phyloP scores from a whole-genome alignment of 2,113 vertebrate species.

The Rhinichthys klamathensis region DNA sequence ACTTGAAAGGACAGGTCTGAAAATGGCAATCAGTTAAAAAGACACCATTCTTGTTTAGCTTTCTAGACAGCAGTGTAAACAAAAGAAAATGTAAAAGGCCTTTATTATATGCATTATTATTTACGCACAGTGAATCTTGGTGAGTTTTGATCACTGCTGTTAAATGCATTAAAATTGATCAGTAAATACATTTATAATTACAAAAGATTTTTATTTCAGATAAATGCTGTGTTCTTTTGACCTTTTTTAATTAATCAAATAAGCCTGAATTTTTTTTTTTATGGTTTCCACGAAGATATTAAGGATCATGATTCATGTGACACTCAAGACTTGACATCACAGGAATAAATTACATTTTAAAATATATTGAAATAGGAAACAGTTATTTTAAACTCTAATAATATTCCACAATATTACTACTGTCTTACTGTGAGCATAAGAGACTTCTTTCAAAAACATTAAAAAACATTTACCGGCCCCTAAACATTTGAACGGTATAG shows the following conservation, averaged over 20 bases:
- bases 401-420: too few relatives aligned
- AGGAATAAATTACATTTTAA: not conserved
- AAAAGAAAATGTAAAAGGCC: not conserved
- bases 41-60: not conserved
- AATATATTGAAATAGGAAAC: not conserved
- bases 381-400: not conserved
- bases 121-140: not conserved
- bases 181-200: not conserved
- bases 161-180: not conserved
- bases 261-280: not conserved
- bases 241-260: not conserved
- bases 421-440: not conserved
- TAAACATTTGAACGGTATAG: too few relatives aligned
- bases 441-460: not conserved
- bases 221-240: too few relatives aligned
- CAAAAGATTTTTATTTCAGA: too few relatives aligned
- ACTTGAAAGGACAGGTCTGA: constrained; percentile 71
- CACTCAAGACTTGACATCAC: not conserved
- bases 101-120: not conserved
- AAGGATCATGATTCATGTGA: not conserved
- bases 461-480: not conserved
- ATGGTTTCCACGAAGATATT: not conserved
- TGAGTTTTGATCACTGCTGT: too few relatives aligned
- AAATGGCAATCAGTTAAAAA: not conserved
- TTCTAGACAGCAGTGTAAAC: not conserved